Conservation (phyloP, 1,140 invertebrate genomes). For the Neodiprion fabricii region DNA sequence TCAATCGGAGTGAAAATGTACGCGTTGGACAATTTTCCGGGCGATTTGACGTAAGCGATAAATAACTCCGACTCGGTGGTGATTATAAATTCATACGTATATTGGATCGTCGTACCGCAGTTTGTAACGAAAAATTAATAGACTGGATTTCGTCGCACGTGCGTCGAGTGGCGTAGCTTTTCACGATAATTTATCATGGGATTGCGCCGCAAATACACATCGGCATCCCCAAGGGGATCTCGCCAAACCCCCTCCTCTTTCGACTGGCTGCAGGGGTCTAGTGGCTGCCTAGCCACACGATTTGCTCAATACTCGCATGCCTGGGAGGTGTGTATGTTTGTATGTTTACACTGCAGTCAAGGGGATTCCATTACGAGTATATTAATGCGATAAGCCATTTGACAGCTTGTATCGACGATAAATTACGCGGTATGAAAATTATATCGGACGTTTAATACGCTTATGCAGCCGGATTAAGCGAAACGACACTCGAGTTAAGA, state of each 20-base stretch:
- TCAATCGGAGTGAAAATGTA: too few relatives aligned
- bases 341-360: background rate
- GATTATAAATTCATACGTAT: background rate
- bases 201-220: conserved; percentile 57
- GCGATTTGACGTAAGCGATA: conserved; percentile 29
- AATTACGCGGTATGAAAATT: too few relatives aligned
- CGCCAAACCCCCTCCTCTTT: background rate
- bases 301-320: too few relatives aligned
- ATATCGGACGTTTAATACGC: too few relatives aligned
- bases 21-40: conserved; percentile 14
- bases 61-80: conserved; percentile 17
- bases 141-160: conserved; percentile 50
- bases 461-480: too few relatives aligned
- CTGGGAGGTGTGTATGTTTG: too few relatives aligned
- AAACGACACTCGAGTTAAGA: too few relatives aligned
- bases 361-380: conserved; percentile 4
- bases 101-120: conserved; percentile 14
- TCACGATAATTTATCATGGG: conserved; percentile 58
- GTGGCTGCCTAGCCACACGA: too few relatives aligned
- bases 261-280: background rate
- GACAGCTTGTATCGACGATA: too few relatives aligned
- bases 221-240: conserved; percentile 5
- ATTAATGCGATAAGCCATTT: background rate
- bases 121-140: conserved; percentile 63
- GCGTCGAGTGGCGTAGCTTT: conserved; percentile 37